Evolutionary conservation across 2,113 vertebrate genomes (phyloP), one percentile per base, ranked within the genome.

Genomic region (Tyrannus savana): DNA sequence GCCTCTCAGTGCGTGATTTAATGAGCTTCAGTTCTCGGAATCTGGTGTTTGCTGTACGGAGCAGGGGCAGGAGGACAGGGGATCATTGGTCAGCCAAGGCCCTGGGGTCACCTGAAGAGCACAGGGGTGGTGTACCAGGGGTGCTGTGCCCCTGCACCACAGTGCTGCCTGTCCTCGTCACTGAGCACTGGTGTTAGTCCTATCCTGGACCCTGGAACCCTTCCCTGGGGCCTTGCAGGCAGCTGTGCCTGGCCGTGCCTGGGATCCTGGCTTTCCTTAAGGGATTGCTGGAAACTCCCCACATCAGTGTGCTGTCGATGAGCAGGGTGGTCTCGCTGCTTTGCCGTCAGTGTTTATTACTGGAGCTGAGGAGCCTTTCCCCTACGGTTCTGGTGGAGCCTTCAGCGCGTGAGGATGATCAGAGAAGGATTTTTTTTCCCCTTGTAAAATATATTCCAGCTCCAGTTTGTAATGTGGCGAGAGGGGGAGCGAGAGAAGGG

Each of bases 401-500:
- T 82, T 77, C 6, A 2, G 50, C 16, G 7, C 69, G 37, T 71
- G 6, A 80, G 59, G 79, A 44, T 69, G 80, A 68, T 58, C 63
- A 50, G 49, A 87, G 84, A 58, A 86, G 50, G 13, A 7, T n/a
- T n/a, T 23, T 30, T 19, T n/a, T 27, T 14, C 33, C 21, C 16
- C 68, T 28, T 52, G 30, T 72, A 89, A 91, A 82, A 96, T 78
- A 68, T 75, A 75, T 91, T 94, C 77, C 86, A 91, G 89, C 91
- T 96, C 89, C 79, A 86, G 94, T 83, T 89, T 77, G 95, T 90
- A 89, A 69, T 53, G 83, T 91, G 96, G 82, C 17, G 31, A 86
- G 89, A 84, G 90, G 84, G 97, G 86, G 90, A 92, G 80, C 27
- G 76, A 71, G 93, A 47, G 83, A 87, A 84, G 90, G 86, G 75